phyloP scores from a whole-genome alignment of 2,888 invertebrate species.

The Oligia latruncula region DNA sequence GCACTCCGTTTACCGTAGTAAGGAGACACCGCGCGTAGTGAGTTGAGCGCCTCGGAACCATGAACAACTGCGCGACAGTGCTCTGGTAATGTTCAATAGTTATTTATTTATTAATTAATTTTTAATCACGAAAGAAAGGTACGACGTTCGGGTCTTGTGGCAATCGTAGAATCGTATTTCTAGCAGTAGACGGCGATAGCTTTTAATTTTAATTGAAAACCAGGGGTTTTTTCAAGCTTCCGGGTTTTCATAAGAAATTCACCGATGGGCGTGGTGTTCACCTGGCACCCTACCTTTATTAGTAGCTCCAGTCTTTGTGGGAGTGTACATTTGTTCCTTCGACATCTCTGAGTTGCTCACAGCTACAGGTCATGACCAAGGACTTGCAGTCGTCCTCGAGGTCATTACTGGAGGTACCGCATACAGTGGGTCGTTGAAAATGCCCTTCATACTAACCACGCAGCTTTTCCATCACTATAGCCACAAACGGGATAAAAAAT shows the following conservation, averaged over 20 bases:
- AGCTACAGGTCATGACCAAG: background rate
- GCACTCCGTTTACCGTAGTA: background rate
- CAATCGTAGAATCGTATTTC: background rate
- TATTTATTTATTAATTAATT: background rate
- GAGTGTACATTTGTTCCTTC: background rate
- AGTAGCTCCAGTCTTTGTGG: background rate
- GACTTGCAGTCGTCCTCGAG: background rate
- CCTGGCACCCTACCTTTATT: too few relatives aligned
- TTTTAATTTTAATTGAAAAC: too few relatives aligned
- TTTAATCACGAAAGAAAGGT: background rate
- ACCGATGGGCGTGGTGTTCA: background rate
- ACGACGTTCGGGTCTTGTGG: background rate
- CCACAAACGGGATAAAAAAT: background rate
- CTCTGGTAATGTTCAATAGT: conserved; percentile 35
- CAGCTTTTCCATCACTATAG: background rate
- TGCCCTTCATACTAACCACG: background rate
- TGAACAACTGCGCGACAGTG: conserved; percentile 36
- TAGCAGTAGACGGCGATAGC: background rate
- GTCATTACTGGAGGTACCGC: background rate
- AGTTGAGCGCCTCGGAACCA: conserved; percentile 21
- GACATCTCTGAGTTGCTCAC: background rate
- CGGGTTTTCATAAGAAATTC: background rate
- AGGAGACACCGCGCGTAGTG: conserved; percentile 5
- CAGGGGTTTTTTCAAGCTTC: background rate
- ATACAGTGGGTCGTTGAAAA: background rate